Base-by-base conservation (phyloP, 2,888 invertebrate genomes). In the Agrochola litura region DNA sequence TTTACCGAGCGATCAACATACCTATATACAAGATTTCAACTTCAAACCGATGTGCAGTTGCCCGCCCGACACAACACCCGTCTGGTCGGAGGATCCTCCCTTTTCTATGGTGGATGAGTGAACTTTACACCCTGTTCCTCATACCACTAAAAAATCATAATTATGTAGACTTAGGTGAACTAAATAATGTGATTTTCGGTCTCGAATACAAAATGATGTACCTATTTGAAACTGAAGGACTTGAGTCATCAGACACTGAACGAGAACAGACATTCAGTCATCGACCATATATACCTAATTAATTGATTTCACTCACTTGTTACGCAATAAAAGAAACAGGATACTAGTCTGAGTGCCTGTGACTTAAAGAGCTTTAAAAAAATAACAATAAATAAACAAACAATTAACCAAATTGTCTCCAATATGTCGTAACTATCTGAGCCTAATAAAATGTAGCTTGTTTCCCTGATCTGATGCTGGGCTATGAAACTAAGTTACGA, bases 401-500 rank as follows among this genome's bases (percentile, higher is more conserved):
- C 49, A 81, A 82, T 65, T 77, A 77, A 58, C 25, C n/a, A 71
- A 61, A 56, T 46, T 41, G 10, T 65, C 54, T 8, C 22, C 37
- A 25, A 52, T 43, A 25, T 77, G 83, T 76, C 70, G 63, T 63
- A 49, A 72, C 46, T 52, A 65, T 60, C 43, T 68, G 6, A 65
- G 12, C 37, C 46, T 49, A 56, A 72, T 77, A 75, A 70, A 78
- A 69, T n/a, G 54, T 72, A 43, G 30, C 49, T 70, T 63, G 63
- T 52, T 49, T 64, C 30, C 25, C 56, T 64, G 66, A 72, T 73
- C 77, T 64, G 56, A 67, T 81, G 67, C 73, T 75, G 74, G 65
- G 69, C 80, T 58, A 76, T 83, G 73, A 85, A 87, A 61, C 68
- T 65, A 76, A 63, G 56, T 86, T 81, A 89, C 82, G 82, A 87